Percentiles rank a stretch among this genome's conserved stretches.
These are phyloP conservation scores for Eristalinus aeneus DNA, from an alignment of 2,888 invertebrate genomes.

Conservation along the genomic window DNA sequence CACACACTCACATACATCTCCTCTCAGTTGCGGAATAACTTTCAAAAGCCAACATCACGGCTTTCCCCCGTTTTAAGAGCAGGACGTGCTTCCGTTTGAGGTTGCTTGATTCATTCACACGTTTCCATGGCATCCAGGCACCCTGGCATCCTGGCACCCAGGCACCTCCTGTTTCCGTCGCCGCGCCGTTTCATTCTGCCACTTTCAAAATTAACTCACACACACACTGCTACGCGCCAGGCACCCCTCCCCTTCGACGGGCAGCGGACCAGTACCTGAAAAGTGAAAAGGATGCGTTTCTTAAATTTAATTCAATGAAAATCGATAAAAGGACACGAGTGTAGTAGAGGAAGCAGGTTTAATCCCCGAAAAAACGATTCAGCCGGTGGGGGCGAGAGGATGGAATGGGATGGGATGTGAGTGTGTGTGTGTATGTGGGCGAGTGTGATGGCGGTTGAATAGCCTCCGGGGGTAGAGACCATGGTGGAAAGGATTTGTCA, in stretches of 20 bases:
- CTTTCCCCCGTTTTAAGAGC: conserved; percentile 11
- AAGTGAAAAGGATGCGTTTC: conserved; percentile 56
- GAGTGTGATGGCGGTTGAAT: conserved; percentile 19
- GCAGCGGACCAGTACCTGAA: conserved; percentile 26
- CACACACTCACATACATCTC: not conserved
- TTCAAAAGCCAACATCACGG: conserved; percentile 31
- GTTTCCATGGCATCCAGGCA: not conserved
- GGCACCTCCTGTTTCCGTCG: not conserved
- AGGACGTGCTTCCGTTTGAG: conserved; percentile 38
- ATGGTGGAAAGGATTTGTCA: conserved; percentile 63
- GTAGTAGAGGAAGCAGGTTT: conserved; percentile 34
- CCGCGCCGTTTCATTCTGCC: not conserved
- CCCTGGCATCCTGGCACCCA: not conserved
- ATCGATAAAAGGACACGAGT: conserved; percentile 56
- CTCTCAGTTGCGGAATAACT: conserved; percentile 4
- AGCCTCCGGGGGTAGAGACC: conserved; percentile 44
- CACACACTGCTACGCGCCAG: not conserved
- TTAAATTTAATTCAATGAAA: conserved; percentile 68
- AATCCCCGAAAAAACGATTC: conserved; percentile 52
- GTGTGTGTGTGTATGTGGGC: conserved; percentile 10
- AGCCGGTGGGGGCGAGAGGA: conserved; percentile 24
- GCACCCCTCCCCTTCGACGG: not conserved
- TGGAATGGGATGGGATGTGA: conserved; percentile 1
- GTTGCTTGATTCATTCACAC: not conserved
- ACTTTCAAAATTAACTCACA: conserved; percentile 19